Evolutionary conservation across 2,113 vertebrate species (phyloP).

Genomic region (Tautogolabrus adspersus): DNA sequence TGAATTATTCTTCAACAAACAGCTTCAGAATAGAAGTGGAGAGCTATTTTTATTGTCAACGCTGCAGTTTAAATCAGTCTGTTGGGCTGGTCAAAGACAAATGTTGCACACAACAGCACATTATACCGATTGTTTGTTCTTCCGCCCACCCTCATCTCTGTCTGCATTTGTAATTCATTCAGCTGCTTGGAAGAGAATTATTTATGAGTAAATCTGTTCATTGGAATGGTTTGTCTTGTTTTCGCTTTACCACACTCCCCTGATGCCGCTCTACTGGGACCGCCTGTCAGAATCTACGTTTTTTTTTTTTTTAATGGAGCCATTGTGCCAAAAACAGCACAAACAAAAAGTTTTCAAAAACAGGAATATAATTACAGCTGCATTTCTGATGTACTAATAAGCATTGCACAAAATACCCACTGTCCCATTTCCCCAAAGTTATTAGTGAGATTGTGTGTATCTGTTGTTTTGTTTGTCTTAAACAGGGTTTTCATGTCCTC

Average conservation of each 20-base stretch:
- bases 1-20: slow-evolving; percentile 32
- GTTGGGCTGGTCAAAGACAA: slow-evolving; percentile 62
- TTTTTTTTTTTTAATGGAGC: slow-evolving; percentile 56
- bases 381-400: slow-evolving; percentile 65
- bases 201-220: slow-evolving; percentile 82
- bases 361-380: slow-evolving; percentile 66
- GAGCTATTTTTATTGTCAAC: slow-evolving; percentile 36
- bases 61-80: slow-evolving; percentile 41
- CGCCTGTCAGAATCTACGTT: slow-evolving; percentile 64
- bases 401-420: slow-evolving; percentile 50
- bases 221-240: slow-evolving; percentile 74
- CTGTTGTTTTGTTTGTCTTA: slow-evolving; percentile 75
- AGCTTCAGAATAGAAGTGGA: slow-evolving; percentile 25
- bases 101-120: slow-evolving; percentile 60
- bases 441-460: slow-evolving; percentile 56
- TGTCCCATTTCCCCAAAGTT: slow-evolving; percentile 70
- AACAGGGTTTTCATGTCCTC: slow-evolving; percentile 70
- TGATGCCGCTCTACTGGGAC: slow-evolving; percentile 67
- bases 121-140: slow-evolving; percentile 67
- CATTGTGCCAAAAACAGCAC: slow-evolving; percentile 51
- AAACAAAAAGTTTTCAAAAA: slow-evolving; percentile 57
- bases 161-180: slow-evolving; percentile 77
- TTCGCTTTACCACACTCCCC: slow-evolving; percentile 67
- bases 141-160: slow-evolving; percentile 63
- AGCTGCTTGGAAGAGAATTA: slow-evolving; percentile 78